These are phyloP conservation scores for Paragorgia papillata DNA, from an alignment of 92 coral and sea anemone species.

Conservation along the genomic window DNA sequence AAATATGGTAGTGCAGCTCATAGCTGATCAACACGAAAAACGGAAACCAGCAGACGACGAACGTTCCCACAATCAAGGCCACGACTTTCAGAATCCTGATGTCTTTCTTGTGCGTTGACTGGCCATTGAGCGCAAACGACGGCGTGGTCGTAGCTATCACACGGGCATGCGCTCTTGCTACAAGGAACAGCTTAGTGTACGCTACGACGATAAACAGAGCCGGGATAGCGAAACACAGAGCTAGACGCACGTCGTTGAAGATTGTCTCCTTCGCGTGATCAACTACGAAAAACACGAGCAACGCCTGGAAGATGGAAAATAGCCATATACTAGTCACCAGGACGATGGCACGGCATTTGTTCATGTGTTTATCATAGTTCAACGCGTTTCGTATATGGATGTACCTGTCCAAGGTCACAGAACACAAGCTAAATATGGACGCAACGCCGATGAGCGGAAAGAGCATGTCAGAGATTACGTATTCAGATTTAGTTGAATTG, in stretches of 20 bases:
- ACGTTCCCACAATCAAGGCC: slow-evolving; percentile 87
- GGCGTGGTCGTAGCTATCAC: slow-evolving; percentile 60
- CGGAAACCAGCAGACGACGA: slow-evolving; percentile 85
- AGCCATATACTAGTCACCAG: slow-evolving; percentile 74
- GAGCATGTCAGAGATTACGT: slow-evolving; percentile 57
- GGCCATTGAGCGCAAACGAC: slow-evolving; percentile 31
- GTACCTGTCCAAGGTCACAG: slow-evolving; percentile 91
- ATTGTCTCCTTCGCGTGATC: slow-evolving; percentile 21
- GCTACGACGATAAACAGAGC: slow-evolving; percentile 68
- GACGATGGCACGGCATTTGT: slow-evolving; percentile 54
- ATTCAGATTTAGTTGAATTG: slow-evolving; percentile 1
- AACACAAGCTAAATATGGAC: slow-evolving; percentile 83
- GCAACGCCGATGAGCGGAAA: slow-evolving; percentile 86
- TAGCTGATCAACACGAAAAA: slow-evolving; percentile 65
- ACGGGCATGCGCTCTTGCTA: slow-evolving; percentile 85
- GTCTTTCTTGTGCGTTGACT: slow-evolving; percentile 61
- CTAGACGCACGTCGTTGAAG: slow-evolving; percentile 75
- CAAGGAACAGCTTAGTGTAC: slow-evolving; percentile 66
- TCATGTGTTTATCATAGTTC: slow-evolving; percentile 69
- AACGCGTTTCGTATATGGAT: slow-evolving; percentile 75
- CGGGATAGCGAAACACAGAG: slow-evolving; percentile 70
- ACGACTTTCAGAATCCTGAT: slow-evolving; percentile 75
- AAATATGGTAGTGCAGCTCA: slow-evolving; percentile 47
- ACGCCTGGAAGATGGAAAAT: slow-evolving; percentile 69
- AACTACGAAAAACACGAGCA: slow-evolving; percentile 56